Percentiles rank a stretch among this genome's conserved stretches.
phyloP scores from a whole-genome alignment of 2,888 invertebrate genomes.

The Nemotelus pantherinus region DNA sequence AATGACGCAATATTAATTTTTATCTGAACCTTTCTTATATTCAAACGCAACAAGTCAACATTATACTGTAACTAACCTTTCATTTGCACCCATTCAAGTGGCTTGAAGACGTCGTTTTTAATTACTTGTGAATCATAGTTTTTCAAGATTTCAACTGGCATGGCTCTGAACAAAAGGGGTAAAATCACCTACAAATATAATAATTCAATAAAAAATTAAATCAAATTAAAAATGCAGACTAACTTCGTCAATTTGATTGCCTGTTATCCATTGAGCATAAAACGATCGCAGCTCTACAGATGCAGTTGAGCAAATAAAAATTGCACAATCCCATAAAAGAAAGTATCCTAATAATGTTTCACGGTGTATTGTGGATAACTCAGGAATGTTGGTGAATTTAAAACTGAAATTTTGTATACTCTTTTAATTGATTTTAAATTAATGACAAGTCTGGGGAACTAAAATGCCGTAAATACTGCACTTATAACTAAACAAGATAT shows the following conservation, averaged over 20 bases:
- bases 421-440: background rate
- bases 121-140: conserved; percentile 62
- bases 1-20: no score
- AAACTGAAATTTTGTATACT: conserved; percentile 54
- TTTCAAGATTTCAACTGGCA: conserved; percentile 73
- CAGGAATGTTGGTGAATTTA: conserved; percentile 60
- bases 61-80: conserved; percentile 56
- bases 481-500: no score
- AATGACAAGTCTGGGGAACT: no score
- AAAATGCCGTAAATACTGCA: no score
- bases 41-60: no score
- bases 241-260: conserved; percentile 65
- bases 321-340: conserved; percentile 75
- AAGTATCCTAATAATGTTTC: conserved; percentile 71
- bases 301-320: conserved; percentile 73
- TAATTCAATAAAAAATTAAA: background rate
- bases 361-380: conserved; percentile 56
- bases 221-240: conserved; percentile 26
- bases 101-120: conserved; percentile 59
- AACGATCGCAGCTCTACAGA: conserved; percentile 77
- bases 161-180: conserved; percentile 70
- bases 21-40: no score
- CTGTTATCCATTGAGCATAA: conserved; percentile 74
- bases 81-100: conserved; percentile 58
- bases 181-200: conserved; percentile 58